These are phyloP conservation scores for Sandelia bainsii DNA, from an alignment of 2,797 vertebrate genomes.

Conservation along the genomic window DNA sequence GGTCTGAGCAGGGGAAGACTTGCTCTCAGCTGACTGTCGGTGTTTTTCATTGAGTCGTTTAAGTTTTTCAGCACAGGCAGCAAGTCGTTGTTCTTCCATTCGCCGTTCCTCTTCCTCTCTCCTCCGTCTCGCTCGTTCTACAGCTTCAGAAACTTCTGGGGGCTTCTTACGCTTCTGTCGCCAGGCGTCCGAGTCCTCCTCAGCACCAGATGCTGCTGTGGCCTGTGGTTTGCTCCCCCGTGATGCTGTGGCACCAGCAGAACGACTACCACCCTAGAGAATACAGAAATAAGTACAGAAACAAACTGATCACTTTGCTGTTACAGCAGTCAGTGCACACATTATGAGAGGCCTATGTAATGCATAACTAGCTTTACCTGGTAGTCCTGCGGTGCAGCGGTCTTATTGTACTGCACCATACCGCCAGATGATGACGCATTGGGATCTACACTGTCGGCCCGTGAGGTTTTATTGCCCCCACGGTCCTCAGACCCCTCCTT, in stretches of 20 bases:
- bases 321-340: not conserved
- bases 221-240: conserved; percentile 75
- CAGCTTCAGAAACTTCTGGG: conserved; percentile 93
- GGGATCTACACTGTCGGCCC: conserved; percentile 76
- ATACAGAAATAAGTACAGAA: not conserved
- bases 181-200: conserved; percentile 95
- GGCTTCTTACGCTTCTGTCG: conserved; percentile 95
- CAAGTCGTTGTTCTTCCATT: conserved; percentile 97
- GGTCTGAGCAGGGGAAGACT: conserved; percentile 59
- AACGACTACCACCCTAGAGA: conserved; percentile 65
- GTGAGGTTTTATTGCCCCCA: conserved; percentile 75
- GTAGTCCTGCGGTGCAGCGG: conserved; percentile 81
- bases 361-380: conserved; percentile 83
- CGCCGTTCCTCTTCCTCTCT: conserved; percentile 95
- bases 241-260: conserved; percentile 79
- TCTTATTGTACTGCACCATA: conserved; percentile 85
- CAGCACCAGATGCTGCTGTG: conserved; percentile 81
- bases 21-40: conserved; percentile 68
- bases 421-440: conserved; percentile 83
- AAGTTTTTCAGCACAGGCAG: conserved; percentile 97
- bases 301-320: not conserved
- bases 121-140: conserved; percentile 94
- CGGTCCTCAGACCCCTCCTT: conserved; percentile 89
- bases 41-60: conserved; percentile 97
- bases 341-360: not conserved